Conservation (phyloP, 2,888 invertebrate species). For the Lepeophtheirus nordmannii region DNA sequence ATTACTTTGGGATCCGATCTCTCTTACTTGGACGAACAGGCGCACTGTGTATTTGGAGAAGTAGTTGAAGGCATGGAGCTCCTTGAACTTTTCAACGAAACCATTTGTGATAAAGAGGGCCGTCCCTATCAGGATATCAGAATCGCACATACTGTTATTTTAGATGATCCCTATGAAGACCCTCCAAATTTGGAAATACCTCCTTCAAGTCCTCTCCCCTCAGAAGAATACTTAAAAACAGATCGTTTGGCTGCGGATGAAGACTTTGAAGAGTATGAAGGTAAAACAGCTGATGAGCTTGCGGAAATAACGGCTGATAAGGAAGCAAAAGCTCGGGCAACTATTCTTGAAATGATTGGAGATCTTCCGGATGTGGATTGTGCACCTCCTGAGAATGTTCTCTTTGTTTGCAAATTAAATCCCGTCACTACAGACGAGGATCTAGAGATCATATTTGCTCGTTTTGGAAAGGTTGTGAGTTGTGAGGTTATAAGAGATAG, state of each 20-base stretch:
- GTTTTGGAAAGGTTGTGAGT: conserved; percentile 38
- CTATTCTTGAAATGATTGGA: conserved; percentile 93
- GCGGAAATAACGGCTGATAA: conserved; percentile 77
- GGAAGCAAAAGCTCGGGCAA: conserved; percentile 90
- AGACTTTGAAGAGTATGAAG: conserved; percentile 37
- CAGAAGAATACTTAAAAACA: conserved; percentile 46
- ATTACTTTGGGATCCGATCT: conserved; percentile 74
- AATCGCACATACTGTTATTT: conserved; percentile 84
- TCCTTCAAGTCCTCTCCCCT: conserved; percentile 73
- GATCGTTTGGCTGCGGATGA: conserved; percentile 22
- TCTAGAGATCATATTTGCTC: conserved; percentile 88
- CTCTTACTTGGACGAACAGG: conserved; percentile 65
- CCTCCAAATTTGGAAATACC: conserved; percentile 60
- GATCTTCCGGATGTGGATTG: conserved; percentile 93
- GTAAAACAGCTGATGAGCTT: conserved; percentile 83
- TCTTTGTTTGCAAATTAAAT: conserved; percentile 97
- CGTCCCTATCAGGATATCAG: conserved; percentile 64
- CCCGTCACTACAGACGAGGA: conserved; percentile 95
- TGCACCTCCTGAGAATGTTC: conserved; percentile 94
- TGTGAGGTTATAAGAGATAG: conserved; percentile 93
- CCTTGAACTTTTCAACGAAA: conserved; percentile 74
- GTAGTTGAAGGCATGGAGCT: conserved; percentile 80
- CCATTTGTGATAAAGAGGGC: conserved; percentile 73
- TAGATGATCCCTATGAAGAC: conserved; percentile 92
- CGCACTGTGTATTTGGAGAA: conserved; percentile 89